These are phyloP conservation scores for Hydrolagus affinis DNA, from an alignment of 2,113 vertebrate species.

Conservation along the genomic window DNA sequence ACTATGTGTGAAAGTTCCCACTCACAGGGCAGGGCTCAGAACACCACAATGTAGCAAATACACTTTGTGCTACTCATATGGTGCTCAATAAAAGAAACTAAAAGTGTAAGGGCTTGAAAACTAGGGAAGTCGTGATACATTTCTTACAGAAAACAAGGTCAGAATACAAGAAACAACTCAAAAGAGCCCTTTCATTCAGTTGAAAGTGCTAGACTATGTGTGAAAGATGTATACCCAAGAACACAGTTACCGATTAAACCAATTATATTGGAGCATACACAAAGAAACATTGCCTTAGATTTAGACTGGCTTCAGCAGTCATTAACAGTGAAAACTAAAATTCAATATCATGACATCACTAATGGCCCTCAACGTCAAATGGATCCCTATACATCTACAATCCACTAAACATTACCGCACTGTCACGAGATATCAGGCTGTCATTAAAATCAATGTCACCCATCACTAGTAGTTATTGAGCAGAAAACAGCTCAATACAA, in stretches of 20 bases:
- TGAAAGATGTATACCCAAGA: too few species aligned
- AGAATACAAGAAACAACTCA: not conserved
- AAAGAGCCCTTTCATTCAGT: not conserved
- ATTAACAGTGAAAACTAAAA: not conserved
- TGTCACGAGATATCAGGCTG: conserved; percentile 8
- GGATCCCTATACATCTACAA: not conserved
- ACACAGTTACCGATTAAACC: not conserved
- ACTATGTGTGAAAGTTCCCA: not conserved
- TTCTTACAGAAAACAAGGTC: not conserved
- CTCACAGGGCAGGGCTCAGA: not conserved
- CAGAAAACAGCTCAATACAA: conserved; percentile 22
- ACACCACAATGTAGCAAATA: not conserved
- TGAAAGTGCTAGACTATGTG: not conserved
- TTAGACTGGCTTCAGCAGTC: not conserved
- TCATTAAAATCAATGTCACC: conserved; percentile 26
- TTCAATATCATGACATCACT: conserved; percentile 14
- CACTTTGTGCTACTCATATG: not conserved
- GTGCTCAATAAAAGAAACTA: not conserved
- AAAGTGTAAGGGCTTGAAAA: not conserved
- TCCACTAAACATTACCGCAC: not conserved
- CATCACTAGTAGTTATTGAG: conserved; percentile 29
- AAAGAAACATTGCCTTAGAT: not conserved
- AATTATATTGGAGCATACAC: not conserved
- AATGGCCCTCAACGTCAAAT: not conserved
- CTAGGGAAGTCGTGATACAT: not conserved